Conservation (phyloP, 53 echinoderm and acorn worm genomes). For the Apostichopus leukothele region DNA sequence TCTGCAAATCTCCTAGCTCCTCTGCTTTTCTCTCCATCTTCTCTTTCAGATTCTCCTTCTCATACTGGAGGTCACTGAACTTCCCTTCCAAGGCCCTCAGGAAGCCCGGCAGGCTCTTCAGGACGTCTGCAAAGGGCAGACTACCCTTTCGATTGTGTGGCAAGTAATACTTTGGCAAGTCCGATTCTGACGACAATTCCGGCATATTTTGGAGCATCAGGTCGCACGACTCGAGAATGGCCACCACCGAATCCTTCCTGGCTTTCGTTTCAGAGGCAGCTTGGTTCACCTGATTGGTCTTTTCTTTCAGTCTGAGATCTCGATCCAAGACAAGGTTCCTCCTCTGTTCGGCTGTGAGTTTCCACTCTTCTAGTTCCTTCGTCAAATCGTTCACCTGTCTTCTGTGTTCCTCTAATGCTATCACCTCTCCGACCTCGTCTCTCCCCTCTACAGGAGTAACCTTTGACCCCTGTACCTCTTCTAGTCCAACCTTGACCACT, state of each 20-base stretch:
- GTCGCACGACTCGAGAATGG: conserved; percentile 49
- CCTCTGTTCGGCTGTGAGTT: conserved; percentile 28
- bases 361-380: conserved; percentile 30
- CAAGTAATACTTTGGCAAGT: conserved; percentile 26
- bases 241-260: conserved; percentile 69
- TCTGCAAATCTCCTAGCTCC: conserved; percentile 7
- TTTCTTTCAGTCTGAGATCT: conserved; percentile 30
- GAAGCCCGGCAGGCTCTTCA: conserved; percentile 15
- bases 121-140: conserved; percentile 2
- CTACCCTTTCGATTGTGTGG: not conserved
- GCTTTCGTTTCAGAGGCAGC: not conserved
- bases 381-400: not conserved
- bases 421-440: not conserved
- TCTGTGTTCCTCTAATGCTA: not conserved
- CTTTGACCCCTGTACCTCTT: not conserved
- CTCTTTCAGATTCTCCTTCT: not conserved
- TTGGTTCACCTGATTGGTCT: conserved; percentile 16
- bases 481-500: conserved; percentile 19
- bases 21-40: not conserved
- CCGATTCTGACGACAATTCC: conserved; percentile 11
- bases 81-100: conserved; percentile 23
- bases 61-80: not conserved
- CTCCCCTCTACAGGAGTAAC: not conserved
- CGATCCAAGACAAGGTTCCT: conserved; percentile 33
- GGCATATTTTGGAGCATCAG: conserved; percentile 18